Evolutionary conservation across 2,113 vertebrate genomes (phyloP), one percentile per base, ranked within the genome.

Genomic region (Myiagra hebetior): DNA sequence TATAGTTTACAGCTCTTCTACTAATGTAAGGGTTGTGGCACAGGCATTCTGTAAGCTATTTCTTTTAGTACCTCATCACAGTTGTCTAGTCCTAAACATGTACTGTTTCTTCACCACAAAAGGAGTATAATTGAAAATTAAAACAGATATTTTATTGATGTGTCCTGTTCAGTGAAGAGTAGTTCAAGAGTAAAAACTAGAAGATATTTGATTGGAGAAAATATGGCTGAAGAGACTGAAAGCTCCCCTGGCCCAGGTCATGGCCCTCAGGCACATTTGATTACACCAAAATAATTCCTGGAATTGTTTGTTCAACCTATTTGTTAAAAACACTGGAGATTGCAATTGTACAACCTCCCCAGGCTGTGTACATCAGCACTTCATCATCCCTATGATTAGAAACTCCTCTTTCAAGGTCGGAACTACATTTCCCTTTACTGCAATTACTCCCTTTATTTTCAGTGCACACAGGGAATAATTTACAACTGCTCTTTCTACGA

Each of bases 261-360:
- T 1, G 1, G 49, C 11, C 53, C 41, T 49, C 27, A 31, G 49
- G 75, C 22, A 65, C 60, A 75, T 80, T 91, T 82, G 82, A 87
- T 89, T 93, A 68, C 50, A 81, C 13, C 14, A 47, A 78, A 89
- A 63, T 39, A 72, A 80, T 89, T 96, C 91, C 80, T 81, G 64
- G 86, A 95, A 95, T 81, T 81, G 39, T 95, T 89, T 96, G 59
- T 78, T 59, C 52, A 92, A 91, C 30, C 21, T 84, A 13, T 70
- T 95, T 72, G 68, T 87, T 77, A 84, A 92, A 88, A 95, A 47
- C 55, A 78, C 22, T 50, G 22, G 63, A 77, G 68, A 92, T 0
- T 87, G 44, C 49, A 91, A 33, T 72, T 89, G 80, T 75, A 23
- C 68, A 88, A 20, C 9, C 3, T 47, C 79, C 79, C 26, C 27